Evolutionary conservation across 2,797 vertebrate genomes (phyloP).

Genomic region (Sternotherus odoratus): DNA sequence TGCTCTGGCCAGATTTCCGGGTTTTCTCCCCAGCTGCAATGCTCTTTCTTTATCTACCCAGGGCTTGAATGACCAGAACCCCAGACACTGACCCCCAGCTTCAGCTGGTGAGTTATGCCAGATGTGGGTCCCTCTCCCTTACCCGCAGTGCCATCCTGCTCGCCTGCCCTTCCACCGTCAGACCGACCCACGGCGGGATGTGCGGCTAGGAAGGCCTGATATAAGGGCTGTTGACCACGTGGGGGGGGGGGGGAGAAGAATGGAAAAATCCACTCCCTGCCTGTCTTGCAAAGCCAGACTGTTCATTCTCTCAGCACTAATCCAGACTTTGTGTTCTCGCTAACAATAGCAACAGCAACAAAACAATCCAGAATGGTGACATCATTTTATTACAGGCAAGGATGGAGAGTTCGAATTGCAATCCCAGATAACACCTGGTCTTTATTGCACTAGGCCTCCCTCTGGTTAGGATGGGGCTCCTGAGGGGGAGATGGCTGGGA

Average conservation of each 20-base stretch:
- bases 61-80: rapidly evolving
- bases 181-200: rapidly evolving
- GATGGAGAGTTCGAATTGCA: neutral
- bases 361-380: rapidly evolving
- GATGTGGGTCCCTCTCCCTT: neutral
- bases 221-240: neutral
- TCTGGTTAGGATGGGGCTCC: neutral
- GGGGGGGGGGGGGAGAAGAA: neutral
- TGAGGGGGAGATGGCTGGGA: neutral
- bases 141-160: conserved; percentile 48
- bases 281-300: neutral
- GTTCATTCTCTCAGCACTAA: neutral
- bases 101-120: rapidly evolving
- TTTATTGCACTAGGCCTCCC: rapidly evolving
- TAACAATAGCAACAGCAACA: rapidly evolving
- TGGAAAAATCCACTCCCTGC: neutral
- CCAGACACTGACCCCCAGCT: rapidly evolving
- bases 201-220: rapidly evolving
- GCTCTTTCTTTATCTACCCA: neutral
- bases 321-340: neutral
- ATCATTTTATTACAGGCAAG: rapidly evolving
- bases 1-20: neutral
- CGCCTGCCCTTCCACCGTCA: rapidly evolving
- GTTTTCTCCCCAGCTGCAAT: neutral
- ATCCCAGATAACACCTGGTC: rapidly evolving